These are phyloP conservation scores for Acanthurus tractus DNA, from an alignment of 2,797 vertebrate genomes.

Conservation along the genomic window DNA sequence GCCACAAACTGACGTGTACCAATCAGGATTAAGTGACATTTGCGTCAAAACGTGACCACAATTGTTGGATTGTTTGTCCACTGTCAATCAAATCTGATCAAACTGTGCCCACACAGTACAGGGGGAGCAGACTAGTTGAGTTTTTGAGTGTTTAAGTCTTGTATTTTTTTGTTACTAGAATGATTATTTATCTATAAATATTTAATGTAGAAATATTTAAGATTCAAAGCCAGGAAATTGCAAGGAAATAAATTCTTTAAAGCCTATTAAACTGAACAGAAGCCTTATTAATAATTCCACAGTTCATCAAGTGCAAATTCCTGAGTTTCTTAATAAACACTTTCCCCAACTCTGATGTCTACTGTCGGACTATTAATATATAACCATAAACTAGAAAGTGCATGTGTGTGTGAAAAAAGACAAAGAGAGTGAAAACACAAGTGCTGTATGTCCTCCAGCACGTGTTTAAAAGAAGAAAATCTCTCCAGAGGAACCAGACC, in stretches of 20 bases:
- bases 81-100: neutral
- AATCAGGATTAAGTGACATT: slow-evolving; percentile 2
- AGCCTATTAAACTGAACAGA: slow-evolving; percentile 3
- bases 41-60: neutral
- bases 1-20: neutral
- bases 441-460: slow-evolving; percentile 11
- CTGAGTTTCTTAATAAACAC: slow-evolving; percentile 24
- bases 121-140: neutral
- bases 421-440: slow-evolving; percentile 5
- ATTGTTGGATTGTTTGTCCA: neutral
- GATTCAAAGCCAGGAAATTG: neutral
- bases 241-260: neutral
- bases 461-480: slow-evolving; percentile 37
- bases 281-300: slow-evolving; percentile 2
- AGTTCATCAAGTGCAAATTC: slow-evolving; percentile 8
- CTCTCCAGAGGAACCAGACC: slow-evolving; percentile 46
- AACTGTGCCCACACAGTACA: neutral
- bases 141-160: neutral
- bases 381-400: neutral
- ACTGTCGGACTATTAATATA: slow-evolving; percentile 6
- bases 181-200: neutral
- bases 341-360: neutral
- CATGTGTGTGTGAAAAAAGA: neutral
- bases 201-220: neutral
- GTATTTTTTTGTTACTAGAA: neutral